Conservation (phyloP, 2,888 invertebrate genomes). For the Panopea generosa region DNA sequence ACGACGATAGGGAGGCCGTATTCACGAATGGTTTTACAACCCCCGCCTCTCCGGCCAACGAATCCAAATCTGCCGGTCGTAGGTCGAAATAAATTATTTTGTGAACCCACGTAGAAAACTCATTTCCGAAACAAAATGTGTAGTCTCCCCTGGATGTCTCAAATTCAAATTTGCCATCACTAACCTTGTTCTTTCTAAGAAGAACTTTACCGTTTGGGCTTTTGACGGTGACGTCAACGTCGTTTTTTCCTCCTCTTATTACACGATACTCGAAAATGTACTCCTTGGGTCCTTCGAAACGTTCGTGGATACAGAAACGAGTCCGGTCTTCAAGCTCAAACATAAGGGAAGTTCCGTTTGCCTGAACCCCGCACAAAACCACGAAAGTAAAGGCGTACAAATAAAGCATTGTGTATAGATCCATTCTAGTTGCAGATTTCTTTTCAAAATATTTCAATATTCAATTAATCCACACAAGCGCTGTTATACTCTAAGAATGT, state of each 20-base stretch:
- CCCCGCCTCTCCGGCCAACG: conserved; percentile 76
- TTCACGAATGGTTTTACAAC: conserved; percentile 66
- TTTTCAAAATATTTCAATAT: too few species aligned
- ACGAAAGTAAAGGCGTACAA: background rate
- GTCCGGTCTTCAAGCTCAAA: conserved; percentile 81
- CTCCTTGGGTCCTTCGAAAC: conserved; percentile 70
- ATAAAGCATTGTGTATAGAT: too few species aligned
- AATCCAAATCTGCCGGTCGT: conserved; percentile 70
- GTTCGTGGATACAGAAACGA: conserved; percentile 78
- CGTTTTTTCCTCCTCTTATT: conserved; percentile 80
- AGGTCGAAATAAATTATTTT: conserved; percentile 80
- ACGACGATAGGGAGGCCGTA: conserved; percentile 68
- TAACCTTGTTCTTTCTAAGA: conserved; percentile 72
- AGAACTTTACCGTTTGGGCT: conserved; percentile 81
- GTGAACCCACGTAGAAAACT: conserved; percentile 81
- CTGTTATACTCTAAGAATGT: too few species aligned
- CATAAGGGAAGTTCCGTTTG: conserved; percentile 65
- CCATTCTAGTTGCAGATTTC: too few species aligned
- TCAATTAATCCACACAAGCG: too few species aligned
- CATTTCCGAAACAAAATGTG: conserved; percentile 80
- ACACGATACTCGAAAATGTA: conserved; percentile 80
- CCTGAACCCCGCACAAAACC: conserved; percentile 29
- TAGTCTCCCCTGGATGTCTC: conserved; percentile 80
- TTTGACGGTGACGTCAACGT: conserved; percentile 78
- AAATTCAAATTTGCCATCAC: conserved; percentile 72